Percentiles rank a stretch among this genome's conserved stretches.
These are phyloP conservation scores for Hexactinellida sp. DNA, from an alignment of 37 sponge, comb jelly and placozoan genomes.

Conservation along the genomic window DNA sequence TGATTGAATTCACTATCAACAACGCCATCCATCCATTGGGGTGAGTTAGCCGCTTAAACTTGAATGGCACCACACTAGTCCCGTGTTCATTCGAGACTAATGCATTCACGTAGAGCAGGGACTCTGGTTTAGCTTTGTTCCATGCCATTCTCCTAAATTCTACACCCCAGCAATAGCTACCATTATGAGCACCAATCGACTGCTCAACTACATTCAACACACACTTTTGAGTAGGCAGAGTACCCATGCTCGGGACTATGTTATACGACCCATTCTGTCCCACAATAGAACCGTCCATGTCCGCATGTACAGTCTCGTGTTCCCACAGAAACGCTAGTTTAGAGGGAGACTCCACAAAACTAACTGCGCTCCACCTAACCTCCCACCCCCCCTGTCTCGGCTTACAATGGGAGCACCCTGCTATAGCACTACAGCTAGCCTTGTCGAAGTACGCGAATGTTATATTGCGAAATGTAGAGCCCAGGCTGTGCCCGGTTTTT, in stretches of 20 bases:
- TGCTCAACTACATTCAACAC: neutral
- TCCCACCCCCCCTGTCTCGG: constrained; percentile 62
- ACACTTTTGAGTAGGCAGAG: constrained; percentile 31
- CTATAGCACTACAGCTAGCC: constrained; percentile 32
- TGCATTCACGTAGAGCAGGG: neutral
- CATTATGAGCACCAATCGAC: neutral
- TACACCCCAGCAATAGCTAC: neutral
- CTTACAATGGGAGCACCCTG: constrained; percentile 63
- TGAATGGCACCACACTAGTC: neutral
- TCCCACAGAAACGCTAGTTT: constrained; percentile 52
- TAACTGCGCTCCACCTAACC: constrained; percentile 38
- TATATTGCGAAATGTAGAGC: constrained; percentile 44
- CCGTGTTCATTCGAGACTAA: neutral
- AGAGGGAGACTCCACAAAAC: constrained; percentile 31
- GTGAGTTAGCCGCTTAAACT: neutral
- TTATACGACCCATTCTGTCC: constrained; percentile 24
- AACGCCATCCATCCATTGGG: neutral
- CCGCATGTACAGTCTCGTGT: constrained; percentile 59
- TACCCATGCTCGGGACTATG: constrained; percentile 29
- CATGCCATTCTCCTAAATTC: neutral
- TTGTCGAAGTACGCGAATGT: constrained; percentile 66
- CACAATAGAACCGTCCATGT: constrained; percentile 74
- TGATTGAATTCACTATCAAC: neutral
- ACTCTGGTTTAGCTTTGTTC: constrained; percentile 13
- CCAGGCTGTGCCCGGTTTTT: constrained; percentile 43